Evolutionary conservation across 2,113 vertebrate genomes (phyloP).

Genomic region (Rhynchomys soricoides): DNA sequence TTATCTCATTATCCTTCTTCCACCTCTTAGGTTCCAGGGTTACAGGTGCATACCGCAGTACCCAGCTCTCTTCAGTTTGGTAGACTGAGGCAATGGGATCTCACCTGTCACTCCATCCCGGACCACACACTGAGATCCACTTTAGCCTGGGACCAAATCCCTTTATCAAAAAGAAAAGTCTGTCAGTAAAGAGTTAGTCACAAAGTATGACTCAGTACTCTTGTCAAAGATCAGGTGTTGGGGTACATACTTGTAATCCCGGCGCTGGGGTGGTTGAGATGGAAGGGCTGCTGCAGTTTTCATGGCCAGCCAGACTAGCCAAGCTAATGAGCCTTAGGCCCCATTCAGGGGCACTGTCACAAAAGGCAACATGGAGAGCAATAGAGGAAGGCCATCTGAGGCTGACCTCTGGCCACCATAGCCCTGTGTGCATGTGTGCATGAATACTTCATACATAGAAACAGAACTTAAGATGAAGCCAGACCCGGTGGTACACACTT

Average conservation of each 20-base stretch:
- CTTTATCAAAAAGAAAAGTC: neutral
- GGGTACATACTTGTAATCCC: neutral
- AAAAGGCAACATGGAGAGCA: neutral
- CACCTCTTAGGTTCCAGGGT: no score
- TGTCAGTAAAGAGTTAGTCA: neutral
- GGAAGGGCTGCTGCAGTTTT: neutral
- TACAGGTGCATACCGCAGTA: neutral
- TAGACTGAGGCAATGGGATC: neutral
- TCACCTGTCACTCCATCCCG: neutral
- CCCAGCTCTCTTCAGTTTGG: neutral
- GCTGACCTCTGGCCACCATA: neutral
- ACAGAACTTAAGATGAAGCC: no score
- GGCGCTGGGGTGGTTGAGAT: neutral
- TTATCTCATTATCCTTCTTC: neutral
- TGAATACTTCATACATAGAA: neutral
- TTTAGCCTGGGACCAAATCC: neutral
- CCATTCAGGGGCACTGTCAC: no score
- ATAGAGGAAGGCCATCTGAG: neutral
- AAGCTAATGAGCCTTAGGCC: neutral
- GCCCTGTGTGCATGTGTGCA: neutral
- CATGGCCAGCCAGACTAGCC: neutral
- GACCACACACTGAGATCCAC: neutral
- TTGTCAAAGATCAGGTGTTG: neutral
- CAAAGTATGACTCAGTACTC: neutral
- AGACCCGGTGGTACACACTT: neutral